Conservation (phyloP, 2,888 invertebrate species). For the Pteria penguin region DNA sequence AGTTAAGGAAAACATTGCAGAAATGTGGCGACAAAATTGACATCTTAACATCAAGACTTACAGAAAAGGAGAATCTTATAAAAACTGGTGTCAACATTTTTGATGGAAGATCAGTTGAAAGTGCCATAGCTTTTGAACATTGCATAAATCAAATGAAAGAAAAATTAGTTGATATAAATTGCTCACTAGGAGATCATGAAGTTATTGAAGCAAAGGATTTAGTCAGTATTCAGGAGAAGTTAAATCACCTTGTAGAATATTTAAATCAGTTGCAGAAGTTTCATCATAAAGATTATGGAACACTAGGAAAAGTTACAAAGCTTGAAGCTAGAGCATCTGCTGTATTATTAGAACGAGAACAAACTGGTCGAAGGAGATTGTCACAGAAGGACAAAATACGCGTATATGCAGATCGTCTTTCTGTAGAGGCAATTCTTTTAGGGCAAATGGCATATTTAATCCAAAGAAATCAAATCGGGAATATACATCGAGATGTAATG, state of each 20-base stretch:
- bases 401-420: conserved; percentile 70
- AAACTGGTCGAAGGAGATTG: conserved; percentile 48
- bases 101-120: conserved; percentile 36
- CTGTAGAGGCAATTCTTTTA: conserved; percentile 71
- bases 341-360: conserved; percentile 50
- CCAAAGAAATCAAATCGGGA: conserved; percentile 62
- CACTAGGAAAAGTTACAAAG: conserved; percentile 63
- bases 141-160: conserved; percentile 66
- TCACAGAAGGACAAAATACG: conserved; percentile 62
- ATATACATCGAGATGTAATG: conserved; percentile 59
- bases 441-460: conserved; percentile 72
- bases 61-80: conserved; percentile 55
- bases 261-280: conserved; percentile 65
- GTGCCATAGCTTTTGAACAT: conserved; percentile 60
- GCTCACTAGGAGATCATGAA: conserved; percentile 64
- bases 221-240: conserved; percentile 63
- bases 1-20: conserved; percentile 51
- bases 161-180: conserved; percentile 58
- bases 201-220: conserved; percentile 67
- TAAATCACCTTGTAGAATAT: conserved; percentile 62
- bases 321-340: conserved; percentile 59
- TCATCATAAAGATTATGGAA: conserved; percentile 66
- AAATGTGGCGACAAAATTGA: conserved; percentile 67
- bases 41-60: conserved; percentile 53
- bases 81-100: conserved; percentile 48